These are phyloP conservation scores for Hippocampus zosterae DNA, from an alignment of 2,113 vertebrate genomes.

Conservation along the genomic window DNA sequence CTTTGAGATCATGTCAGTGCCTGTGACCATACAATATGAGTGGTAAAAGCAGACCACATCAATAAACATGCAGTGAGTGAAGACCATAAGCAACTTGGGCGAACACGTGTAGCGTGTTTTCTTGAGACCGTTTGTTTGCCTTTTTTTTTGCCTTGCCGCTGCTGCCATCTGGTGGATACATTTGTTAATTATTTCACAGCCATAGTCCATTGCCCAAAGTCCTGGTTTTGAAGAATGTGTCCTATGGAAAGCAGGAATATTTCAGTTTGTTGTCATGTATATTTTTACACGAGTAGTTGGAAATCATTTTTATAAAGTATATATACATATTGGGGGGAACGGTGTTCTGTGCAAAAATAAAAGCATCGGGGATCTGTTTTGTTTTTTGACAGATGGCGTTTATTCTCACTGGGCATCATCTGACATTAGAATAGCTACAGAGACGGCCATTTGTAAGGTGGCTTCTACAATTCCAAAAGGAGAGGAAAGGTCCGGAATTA, in stretches of 20 bases:
- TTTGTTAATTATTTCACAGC: not conserved
- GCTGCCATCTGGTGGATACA: slow-evolving; percentile 38
- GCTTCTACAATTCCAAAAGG: slow-evolving; percentile 43
- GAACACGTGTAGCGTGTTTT: too few species aligned
- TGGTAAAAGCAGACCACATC: too few species aligned
- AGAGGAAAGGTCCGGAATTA: slow-evolving; percentile 38
- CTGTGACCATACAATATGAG: too few species aligned
- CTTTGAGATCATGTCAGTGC: too few species aligned
- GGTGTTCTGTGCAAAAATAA: not conserved
- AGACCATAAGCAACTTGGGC: too few species aligned
- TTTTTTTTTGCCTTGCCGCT: slow-evolving; percentile 6
- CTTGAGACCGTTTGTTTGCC: not conserved
- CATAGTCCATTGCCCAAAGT: not conserved
- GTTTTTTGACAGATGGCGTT: slow-evolving; percentile 73
- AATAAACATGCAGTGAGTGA: too few species aligned
- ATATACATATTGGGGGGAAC: too few species aligned
- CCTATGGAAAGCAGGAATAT: not conserved
- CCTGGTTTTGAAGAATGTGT: not conserved
- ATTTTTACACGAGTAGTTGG: not conserved
- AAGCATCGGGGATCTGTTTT: slow-evolving; percentile 8
- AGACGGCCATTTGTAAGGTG: slow-evolving; percentile 48
- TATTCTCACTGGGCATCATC: slow-evolving; percentile 71
- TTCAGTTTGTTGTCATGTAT: not conserved
- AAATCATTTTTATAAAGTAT: too few species aligned
- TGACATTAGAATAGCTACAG: slow-evolving; percentile 80